Percentiles rank a stretch among this genome's conserved stretches.
Evolutionary conservation across 2,888 invertebrate species (phyloP).

Genomic region (Amiota communis): DNA sequence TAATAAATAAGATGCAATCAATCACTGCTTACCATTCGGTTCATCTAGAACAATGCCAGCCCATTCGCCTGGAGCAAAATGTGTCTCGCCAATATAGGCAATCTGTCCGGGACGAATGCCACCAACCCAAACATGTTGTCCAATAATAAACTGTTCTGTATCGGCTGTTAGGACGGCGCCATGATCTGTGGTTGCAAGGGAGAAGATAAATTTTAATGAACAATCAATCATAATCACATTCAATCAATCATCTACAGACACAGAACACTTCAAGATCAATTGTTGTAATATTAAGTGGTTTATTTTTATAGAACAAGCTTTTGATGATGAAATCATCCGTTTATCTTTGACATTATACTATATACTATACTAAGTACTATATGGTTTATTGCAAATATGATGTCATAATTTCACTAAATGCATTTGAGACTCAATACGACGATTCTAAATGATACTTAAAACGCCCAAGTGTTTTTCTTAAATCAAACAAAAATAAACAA

Average conservation of each 20-base stretch:
- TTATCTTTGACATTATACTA: constrained; percentile 15
- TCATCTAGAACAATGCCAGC: constrained; percentile 97
- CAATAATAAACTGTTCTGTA: constrained; percentile 96
- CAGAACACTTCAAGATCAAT: constrained; percentile 8
- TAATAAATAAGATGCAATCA: neutral
- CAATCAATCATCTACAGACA: constrained; percentile 7
- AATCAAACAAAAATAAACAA: neutral
- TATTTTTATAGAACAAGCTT: neutral
- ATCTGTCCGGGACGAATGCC: constrained; percentile 93
- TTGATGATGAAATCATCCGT: constrained; percentile 20
- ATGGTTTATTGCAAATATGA: neutral
- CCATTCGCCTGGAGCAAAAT: constrained; percentile 99
- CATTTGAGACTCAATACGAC: neutral
- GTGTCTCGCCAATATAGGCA: constrained; percentile 89
- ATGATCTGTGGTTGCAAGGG: constrained; percentile 75
- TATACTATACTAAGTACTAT: neutral
- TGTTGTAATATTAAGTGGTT: neutral
- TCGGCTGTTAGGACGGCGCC: constrained; percentile 90
- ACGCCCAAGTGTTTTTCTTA: too few relatives aligned
- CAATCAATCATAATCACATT: neutral
- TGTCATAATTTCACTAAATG: constrained; percentile 16
- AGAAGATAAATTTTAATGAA: neutral
- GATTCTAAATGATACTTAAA: too few relatives aligned
- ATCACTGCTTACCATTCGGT: constrained; percentile 82
- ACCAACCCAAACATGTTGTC: constrained; percentile 94